Base-by-base conservation (phyloP, 2,888 invertebrate species). In the Chrysina gloriosa region DNA sequence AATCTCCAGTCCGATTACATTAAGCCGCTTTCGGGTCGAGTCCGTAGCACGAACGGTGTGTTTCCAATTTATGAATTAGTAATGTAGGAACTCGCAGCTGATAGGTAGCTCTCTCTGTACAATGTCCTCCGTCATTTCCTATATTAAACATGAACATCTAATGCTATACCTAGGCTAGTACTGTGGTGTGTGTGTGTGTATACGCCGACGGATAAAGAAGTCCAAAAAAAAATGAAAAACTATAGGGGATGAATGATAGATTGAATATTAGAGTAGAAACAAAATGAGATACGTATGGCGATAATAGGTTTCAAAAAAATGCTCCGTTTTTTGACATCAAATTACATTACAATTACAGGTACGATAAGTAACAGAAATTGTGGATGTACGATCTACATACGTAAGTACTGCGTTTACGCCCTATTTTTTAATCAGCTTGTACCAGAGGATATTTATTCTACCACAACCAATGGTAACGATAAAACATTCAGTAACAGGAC, bases 1-100 rank as follows among this genome's bases (percentile, higher is more conserved):
- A 61, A 61, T n/a, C 42, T 7, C 34, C 54, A 68, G 63, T 68
- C 68, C 54, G 63, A 36, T 68, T 54, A 63, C 63, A 42, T 45
- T 68, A 68, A 68, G 68, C 68, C 31, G 68, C 68, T 68, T 68
- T 68, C 50, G 29, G 68, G 39, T 52, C 48, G 67, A 63, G 48
- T 56, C 36, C 34, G 36, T 58, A 56, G 14, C 73, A 71, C 56
- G 71, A 70, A 74, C 71, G 74, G 74, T 73, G 71, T 72, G 72
- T 72, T 77, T 73, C 74, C 72, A 70, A 71, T 72, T 71, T 73
- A 76, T 78, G 76, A 78, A 79, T 78, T 77, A 78, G 74, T 77
- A 71, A 79, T 77, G 75, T 74, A 75, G 78, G 76, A 79, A 78
- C 73, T 74, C 74, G 75, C 79, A 78, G 76, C 76, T 78, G 78